A percentile compares a stretch with the other conserved stretches of the same genome.
These are phyloP conservation scores for Hecatera dysodea DNA, from an alignment of 2,888 invertebrate species.

Conservation along the genomic window DNA sequence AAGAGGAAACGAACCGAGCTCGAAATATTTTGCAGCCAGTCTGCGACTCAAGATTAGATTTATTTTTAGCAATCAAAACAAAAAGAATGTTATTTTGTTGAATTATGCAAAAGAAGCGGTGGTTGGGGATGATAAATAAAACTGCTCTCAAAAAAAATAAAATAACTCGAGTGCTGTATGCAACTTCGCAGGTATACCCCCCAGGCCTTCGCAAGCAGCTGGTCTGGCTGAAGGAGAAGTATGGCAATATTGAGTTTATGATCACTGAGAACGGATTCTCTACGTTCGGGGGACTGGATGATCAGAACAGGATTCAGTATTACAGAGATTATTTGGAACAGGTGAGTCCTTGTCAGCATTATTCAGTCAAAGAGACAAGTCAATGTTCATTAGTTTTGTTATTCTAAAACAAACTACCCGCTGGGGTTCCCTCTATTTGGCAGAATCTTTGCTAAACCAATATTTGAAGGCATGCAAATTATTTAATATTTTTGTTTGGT, in stretches of 20 bases:
- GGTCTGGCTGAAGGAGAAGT: constrained; percentile 74
- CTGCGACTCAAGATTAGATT: too few species aligned
- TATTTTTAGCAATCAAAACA: too few species aligned
- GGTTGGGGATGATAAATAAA: not conserved
- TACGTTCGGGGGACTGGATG: constrained; percentile 68
- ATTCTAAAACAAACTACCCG: too few species aligned
- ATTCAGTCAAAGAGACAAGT: too few species aligned
- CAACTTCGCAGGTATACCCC: constrained; percentile 62
- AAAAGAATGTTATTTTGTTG: too few species aligned
- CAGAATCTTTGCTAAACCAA: too few species aligned
- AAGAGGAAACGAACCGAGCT: too few species aligned
- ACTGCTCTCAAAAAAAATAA: not conserved
- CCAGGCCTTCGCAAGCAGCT: constrained; percentile 83
- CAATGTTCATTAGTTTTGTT: too few species aligned
- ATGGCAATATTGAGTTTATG: constrained; percentile 78
- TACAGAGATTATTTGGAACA: constrained; percentile 72
- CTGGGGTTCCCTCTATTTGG: too few species aligned
- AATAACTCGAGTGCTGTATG: not conserved
- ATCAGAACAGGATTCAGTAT: constrained; percentile 70
- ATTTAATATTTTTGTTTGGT: too few species aligned
- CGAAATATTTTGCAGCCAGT: too few species aligned
- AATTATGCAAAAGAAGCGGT: not conserved
- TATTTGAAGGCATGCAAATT: too few species aligned
- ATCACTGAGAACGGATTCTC: constrained; percentile 86
- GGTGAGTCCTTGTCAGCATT: constrained; percentile 67